Evolutionary conservation across 2,797 vertebrate genomes (phyloP).

Genomic region (Coilia nasus): DNA sequence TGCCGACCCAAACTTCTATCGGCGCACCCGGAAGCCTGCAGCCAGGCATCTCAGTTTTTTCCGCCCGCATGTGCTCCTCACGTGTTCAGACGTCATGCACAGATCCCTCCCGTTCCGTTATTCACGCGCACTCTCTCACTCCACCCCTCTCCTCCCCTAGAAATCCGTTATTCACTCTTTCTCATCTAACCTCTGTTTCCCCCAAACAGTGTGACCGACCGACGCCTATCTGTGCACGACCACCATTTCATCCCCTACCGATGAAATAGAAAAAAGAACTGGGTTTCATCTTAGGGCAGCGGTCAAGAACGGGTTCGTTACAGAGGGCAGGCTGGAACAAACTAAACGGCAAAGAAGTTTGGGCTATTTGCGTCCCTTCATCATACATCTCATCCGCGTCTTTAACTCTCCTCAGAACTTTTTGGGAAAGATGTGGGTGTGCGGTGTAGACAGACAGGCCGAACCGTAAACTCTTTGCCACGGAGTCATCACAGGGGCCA

Average conservation of each 20-base stretch:
- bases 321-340: conserved; percentile 21
- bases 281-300: neutral
- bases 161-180: conserved; percentile 22
- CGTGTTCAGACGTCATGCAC: conserved; percentile 33
- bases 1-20: neutral
- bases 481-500: neutral
- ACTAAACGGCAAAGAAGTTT: conserved; percentile 9
- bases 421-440: conserved; percentile 61
- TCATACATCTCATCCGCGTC: conserved; percentile 6
- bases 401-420: neutral
- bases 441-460: conserved; percentile 44
- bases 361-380: neutral
- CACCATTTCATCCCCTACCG: neutral
- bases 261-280: conserved; percentile 12
- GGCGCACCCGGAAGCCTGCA: neutral
- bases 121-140: conserved; percentile 40
- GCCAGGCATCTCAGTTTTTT: conserved; percentile 58
- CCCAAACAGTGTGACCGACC: conserved; percentile 48
- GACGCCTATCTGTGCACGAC: conserved; percentile 55
- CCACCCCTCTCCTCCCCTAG: conserved; percentile 21
- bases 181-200: conserved; percentile 45
- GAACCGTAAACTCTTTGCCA: conserved; percentile 48
- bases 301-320: conserved; percentile 18
- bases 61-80: conserved; percentile 60
- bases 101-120: conserved; percentile 46